Percentiles rank a stretch among this genome's conserved stretches.
Conservation (phyloP, 1,140 invertebrate species). For the Halyomorpha halys region DNA sequence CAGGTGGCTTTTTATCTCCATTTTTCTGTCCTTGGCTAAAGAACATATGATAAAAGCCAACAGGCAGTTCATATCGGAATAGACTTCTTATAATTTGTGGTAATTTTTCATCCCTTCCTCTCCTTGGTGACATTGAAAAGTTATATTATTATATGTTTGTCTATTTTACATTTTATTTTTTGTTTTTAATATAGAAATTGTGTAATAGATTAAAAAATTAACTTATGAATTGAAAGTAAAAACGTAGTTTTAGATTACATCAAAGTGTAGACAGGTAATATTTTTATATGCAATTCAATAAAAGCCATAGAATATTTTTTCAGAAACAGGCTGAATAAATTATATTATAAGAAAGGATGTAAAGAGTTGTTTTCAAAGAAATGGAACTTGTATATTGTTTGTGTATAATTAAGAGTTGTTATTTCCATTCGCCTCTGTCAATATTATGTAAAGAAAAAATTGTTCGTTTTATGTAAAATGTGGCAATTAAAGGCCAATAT, state of each 20-base stretch:
- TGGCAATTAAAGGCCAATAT: slow-evolving; percentile 21
- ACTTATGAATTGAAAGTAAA: slow-evolving; percentile 19
- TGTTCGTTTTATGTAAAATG: slow-evolving; percentile 28
- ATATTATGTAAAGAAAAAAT: slow-evolving; percentile 26
- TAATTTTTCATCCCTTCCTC: not conserved
- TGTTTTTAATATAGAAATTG: slow-evolving; percentile 12
- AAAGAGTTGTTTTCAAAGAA: slow-evolving; percentile 16
- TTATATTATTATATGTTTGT: not conserved
- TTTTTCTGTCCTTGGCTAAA: too few species aligned
- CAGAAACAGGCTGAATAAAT: slow-evolving; percentile 2
- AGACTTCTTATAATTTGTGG: not conserved
- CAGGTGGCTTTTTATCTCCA: too few species aligned
- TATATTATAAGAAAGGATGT: slow-evolving; percentile 4
- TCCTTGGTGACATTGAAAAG: not conserved
- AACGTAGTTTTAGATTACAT: slow-evolving; percentile 19
- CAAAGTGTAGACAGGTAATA: slow-evolving; percentile 27
- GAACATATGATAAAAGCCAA: too few species aligned
- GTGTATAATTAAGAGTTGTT: slow-evolving; percentile 24
- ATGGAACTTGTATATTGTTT: slow-evolving; percentile 26
- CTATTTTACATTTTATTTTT: slow-evolving; percentile 7
- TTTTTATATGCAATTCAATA: slow-evolving; percentile 25
- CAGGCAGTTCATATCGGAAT: too few species aligned
- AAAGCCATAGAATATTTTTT: slow-evolving; percentile 13
- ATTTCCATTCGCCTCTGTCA: slow-evolving; percentile 25
- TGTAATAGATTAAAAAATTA: slow-evolving; percentile 18